Evolutionary conservation across 1,140 invertebrate species (phyloP), one percentile per base, ranked within the genome.

Genomic region (Brachionus koreanus): DNA sequence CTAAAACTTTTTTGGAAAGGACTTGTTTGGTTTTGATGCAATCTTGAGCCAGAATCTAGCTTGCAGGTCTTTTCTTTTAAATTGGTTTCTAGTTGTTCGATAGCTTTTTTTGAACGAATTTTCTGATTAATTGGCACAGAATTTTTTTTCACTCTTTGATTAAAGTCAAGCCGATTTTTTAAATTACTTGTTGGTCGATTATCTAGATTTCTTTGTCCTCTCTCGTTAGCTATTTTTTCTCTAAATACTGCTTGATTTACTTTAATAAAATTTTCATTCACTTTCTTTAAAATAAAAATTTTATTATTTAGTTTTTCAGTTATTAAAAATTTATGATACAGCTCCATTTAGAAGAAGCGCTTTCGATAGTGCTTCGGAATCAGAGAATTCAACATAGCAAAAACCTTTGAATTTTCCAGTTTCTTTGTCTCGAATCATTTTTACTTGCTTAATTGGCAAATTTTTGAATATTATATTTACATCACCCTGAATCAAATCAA

Each of bases 371-470:
- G 49, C 57, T 23, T 65, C 76, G n/a, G 10, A 13, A 67, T 13
- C 42, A 10, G 52, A 19, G 46, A 81, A 81, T 67, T 81, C 76
- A 39, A 81, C 76, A 81, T 81, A 81, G 23, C 57, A 63, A 81
- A 23, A 81, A 5, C 76, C 76, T 42, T 67, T 63, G n/a, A 81
- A 81, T 13, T 63, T n/a, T 10, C 33, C 43, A 12, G 76, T 81
- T 25, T 81, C 49, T 29, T 33, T 81, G 42, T 81, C 76, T 23
- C 76, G 76, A 49, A 81, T 43, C 76, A 81, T 81, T 33, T 43
- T 39, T 61, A 61, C 63, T 43, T 67, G 37, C 23, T n/a, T 46
- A 12, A 74, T 29, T 43, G 39, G 69, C 43, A 74, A 46, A 74
- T 74, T 74, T 74, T 74, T 74, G 19, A 74, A 74, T 23, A 74